phyloP scores from a whole-genome alignment of 2,888 invertebrate species.

The Spodoptera littoralis region DNA sequence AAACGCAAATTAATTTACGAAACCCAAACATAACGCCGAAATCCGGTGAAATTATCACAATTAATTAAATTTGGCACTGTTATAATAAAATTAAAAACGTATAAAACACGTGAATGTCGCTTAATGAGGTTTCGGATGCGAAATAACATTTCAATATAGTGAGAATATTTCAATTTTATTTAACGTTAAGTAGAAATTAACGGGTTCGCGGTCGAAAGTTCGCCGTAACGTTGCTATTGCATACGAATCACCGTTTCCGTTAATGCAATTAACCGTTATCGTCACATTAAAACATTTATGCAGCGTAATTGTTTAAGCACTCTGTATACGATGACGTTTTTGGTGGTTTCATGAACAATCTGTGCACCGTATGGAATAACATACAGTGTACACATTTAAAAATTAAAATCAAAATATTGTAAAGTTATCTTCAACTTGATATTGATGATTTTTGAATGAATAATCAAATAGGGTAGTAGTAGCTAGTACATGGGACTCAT shows the following conservation, averaged over 20 bases:
- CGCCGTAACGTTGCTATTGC: slow-evolving; percentile 59
- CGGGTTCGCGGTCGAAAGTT: slow-evolving; percentile 64
- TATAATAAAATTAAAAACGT: slow-evolving; percentile 58
- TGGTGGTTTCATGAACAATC: slow-evolving; percentile 7
- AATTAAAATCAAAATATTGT: too few relatives aligned
- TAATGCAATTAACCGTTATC: slow-evolving; percentile 56
- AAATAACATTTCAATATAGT: slow-evolving; percentile 54
- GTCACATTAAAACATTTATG: slow-evolving; percentile 50
- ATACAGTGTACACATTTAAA: too few relatives aligned
- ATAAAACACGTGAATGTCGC: slow-evolving; percentile 54
- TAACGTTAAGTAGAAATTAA: slow-evolving; percentile 63
- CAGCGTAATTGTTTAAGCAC: slow-evolving; percentile 47
- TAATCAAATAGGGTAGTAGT: too few relatives aligned
- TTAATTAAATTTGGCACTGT: slow-evolving; percentile 55
- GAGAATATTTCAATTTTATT: slow-evolving; percentile 61
- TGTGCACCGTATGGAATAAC: too few relatives aligned
- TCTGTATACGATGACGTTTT: slow-evolving; percentile 23
- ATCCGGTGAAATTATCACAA: slow-evolving; percentile 52
- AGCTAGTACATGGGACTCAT: too few relatives aligned
- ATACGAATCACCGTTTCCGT: slow-evolving; percentile 63
- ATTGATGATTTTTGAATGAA: too few relatives aligned
- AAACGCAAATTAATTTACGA: slow-evolving; percentile 56
- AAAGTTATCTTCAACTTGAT: too few relatives aligned
- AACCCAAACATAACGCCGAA: slow-evolving; percentile 48
- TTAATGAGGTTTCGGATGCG: slow-evolving; percentile 55